These are phyloP conservation scores for Pinctada fucata DNA, from an alignment of 2,888 invertebrate species.

Conservation along the genomic window DNA sequence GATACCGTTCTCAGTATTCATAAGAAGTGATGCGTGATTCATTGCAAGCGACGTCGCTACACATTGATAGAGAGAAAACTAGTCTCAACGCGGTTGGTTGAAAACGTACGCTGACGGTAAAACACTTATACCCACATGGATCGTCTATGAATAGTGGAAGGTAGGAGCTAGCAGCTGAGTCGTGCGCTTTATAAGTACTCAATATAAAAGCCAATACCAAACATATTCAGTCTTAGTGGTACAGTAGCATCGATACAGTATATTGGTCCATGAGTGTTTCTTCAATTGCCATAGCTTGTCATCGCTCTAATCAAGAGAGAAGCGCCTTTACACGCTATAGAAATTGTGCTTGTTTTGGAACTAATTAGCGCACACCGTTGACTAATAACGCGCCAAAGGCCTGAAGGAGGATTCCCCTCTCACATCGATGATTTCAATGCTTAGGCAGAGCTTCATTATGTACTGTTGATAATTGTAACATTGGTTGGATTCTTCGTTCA, in stretches of 20 bases:
- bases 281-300: not conserved
- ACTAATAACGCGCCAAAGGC: too few relatives aligned
- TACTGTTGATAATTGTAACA: too few relatives aligned
- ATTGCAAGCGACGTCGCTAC: not conserved
- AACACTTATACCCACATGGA: not conserved
- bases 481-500: not conserved
- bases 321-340: not conserved
- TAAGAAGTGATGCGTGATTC: conserved; percentile 2
- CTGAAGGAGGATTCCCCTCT: too few relatives aligned
- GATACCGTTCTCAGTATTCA: not conserved
- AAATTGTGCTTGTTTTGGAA: conserved; percentile 3
- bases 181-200: conserved; percentile 17
- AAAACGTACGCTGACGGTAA: conserved; percentile 13
- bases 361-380: not conserved
- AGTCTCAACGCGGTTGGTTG: conserved; percentile 22
- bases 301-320: not conserved
- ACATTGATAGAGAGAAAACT: not conserved
- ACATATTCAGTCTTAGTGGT: not conserved
- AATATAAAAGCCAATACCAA: not conserved
- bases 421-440: too few relatives aligned
- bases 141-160: not conserved
- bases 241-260: not conserved
- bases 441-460: too few relatives aligned
- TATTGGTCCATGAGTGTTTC: not conserved
- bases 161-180: conserved; percentile 18